Evolutionary conservation across 2,888 invertebrate species (phyloP).

Genomic region (Oscheius sp.): DNA sequence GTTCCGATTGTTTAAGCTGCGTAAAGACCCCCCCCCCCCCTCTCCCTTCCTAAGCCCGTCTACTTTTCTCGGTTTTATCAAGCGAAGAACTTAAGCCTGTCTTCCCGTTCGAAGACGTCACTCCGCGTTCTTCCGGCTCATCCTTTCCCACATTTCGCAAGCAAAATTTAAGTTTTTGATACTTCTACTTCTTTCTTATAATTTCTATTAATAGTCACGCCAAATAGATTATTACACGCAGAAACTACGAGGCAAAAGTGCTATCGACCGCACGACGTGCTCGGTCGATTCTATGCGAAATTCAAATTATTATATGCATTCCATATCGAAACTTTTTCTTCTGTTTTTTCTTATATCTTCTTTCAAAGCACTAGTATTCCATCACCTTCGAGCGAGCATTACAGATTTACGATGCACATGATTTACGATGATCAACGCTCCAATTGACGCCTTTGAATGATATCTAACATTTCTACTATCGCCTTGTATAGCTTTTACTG

Average conservation of each 20-base stretch:
- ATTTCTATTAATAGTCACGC: slow-evolving; percentile 10
- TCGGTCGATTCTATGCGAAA: slow-evolving; percentile 1
- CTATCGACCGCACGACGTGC: slow-evolving; percentile 27
- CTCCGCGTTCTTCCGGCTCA: slow-evolving; percentile 1
- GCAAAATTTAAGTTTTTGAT: not conserved
- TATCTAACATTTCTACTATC: slow-evolving; percentile 10
- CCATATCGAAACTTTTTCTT: not conserved
- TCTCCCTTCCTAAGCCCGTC: slow-evolving; percentile 1
- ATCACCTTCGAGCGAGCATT: not conserved
- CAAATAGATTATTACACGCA: slow-evolving; percentile 27
- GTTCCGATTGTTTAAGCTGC: slow-evolving; percentile 25
- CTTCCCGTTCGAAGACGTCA: slow-evolving; percentile 7
- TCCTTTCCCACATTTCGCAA: not conserved
- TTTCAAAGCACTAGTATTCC: not conserved
- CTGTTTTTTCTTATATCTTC: not conserved
- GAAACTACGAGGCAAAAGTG: slow-evolving; percentile 27
- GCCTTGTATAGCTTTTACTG: no score
- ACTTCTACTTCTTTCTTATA: slow-evolving; percentile 6
- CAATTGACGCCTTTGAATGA: slow-evolving; percentile 11
- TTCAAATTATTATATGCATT: slow-evolving; percentile 19
- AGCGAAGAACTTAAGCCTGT: slow-evolving; percentile 23
- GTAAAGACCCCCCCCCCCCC: not conserved
- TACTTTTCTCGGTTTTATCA: slow-evolving; percentile 27
- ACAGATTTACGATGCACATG: slow-evolving; percentile 7
- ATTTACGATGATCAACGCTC: slow-evolving; percentile 23